Base-by-base conservation (phyloP, 2,888 invertebrate species). In the Epistrophe eligans region DNA sequence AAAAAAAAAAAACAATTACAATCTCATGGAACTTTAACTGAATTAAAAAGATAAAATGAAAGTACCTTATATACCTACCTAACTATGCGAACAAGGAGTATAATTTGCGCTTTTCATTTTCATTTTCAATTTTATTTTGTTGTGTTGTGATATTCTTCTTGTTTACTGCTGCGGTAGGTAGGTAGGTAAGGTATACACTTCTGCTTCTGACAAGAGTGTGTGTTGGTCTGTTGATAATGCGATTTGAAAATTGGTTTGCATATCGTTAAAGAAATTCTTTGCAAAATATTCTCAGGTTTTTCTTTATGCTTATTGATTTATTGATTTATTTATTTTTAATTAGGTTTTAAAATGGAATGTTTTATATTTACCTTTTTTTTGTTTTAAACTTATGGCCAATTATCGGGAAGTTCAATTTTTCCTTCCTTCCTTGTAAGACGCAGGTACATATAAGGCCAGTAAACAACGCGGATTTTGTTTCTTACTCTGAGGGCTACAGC, bases 31-130 rank as follows among this genome's bases (percentile, higher is more conserved):
- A 79, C 83, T 66, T 83, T 87, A 87, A 87, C 77, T 79, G 83
- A 83, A 83, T 87, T 83, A 87, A 87, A 77, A 71, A 74, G 71
- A 83, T 64, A 76, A 87, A 77, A 85, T 81, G 73, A 85, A 77
- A 84, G 32, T 6, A 84, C 24, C 24, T 24, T 24, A n/a, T n/a
- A n/a, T n/a, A n/a, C n/a, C 24, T 24, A 24, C 24, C 71, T 52
- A 55, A 57, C 77, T 66, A 40, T 55, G 57, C 38, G 57, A 57
- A 57, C 32, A 15, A 55, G 62, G 13, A 74, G 45, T 62, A 66
- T 50, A 79, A 74, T 83, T 79, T 87, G 76, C 74, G 83, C 85
- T 82, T 79, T 87, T 87, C 71, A 83, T 81, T 76, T 76, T 58
- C 19, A 17, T 48, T 55, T 72, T 72, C 58, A 57, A 38, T 72